Base-by-base conservation (phyloP, 1,140 invertebrate species). In the Conopomorpha cramerella region DNA sequence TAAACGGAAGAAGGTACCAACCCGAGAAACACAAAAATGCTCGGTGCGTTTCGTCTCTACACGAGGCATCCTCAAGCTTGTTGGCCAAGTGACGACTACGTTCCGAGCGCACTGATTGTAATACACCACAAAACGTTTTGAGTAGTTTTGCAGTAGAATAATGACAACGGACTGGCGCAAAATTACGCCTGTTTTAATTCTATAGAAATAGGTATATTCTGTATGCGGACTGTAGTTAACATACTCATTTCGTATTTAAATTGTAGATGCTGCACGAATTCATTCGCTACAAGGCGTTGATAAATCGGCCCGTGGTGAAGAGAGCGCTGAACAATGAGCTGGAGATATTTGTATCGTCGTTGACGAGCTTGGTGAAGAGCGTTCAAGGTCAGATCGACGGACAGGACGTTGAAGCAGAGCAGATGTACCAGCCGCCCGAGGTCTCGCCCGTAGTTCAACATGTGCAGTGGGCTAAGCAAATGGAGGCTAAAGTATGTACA, bases 271-370 rank as follows among this genome's bases (percentile, higher is more conserved):
- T 83, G 30, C 61, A 83, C 55, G 61, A 82, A 57, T 78, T 82
- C 51, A 60, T 60, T 26, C 72, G 80, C 34, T 83, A 83, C 50
- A 77, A 79, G 37, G 59, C 77, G 0, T 53, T 83, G 0, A 80
- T 84, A 36, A 76, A 78, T 30, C 43, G 81, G n/a, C 76, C 83
- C 0, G 70, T 78, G 0, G 77, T 82, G 0, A 67, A 85, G 11
- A 73, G 80, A 4, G 65, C 82, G 25, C 79, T 98, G 23, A 82
- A 85, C 27, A 84, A 85, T 8, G 93, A 97, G 66, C 80, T 94
- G 6, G 91, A 96, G 59, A 83, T 87, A 15, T 81, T 96, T 15
- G 76, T 96, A n/a, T 84, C 85, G n/a, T 86, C 89, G 12, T 71
- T 95, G n/a, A 77, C 82, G 8, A 83, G 90, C 18, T 61, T 87